A percentile compares a stretch with the other conserved stretches of the same genome.
Conservation (phyloP, 2,113 vertebrate species). For the Conger conger region DNA sequence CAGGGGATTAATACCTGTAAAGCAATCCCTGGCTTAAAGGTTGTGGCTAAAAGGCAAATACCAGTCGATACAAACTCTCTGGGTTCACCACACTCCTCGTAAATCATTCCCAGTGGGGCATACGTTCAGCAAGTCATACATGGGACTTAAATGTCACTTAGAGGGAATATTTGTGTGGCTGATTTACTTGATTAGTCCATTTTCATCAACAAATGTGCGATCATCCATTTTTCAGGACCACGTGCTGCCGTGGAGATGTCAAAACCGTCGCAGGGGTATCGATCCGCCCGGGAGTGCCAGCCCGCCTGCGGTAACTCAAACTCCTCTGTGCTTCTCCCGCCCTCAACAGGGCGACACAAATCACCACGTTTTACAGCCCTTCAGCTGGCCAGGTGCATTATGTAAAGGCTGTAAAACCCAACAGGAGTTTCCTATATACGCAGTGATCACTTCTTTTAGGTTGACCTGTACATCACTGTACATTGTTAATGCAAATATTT, state of each 20-base stretch:
- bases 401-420: neutral
- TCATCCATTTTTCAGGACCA: neutral
- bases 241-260: neutral
- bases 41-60: constrained; percentile 2
- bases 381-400: neutral
- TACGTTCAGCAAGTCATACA: neutral
- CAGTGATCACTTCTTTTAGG: too few relatives aligned
- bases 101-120: neutral
- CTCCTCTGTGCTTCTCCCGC: neutral
- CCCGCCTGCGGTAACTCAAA: neutral
- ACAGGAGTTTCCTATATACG: neutral
- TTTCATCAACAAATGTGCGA: neutral
- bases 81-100: neutral
- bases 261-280: neutral
- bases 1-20: neutral
- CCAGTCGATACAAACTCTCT: constrained; percentile 1
- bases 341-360: neutral
- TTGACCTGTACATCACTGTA: neutral
- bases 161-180: neutral
- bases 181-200: neutral
- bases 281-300: neutral
- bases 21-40: neutral
- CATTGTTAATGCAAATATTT: neutral
- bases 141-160: neutral
- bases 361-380: neutral